Conservation (phyloP, 1,140 invertebrate genomes). For the Brachionus asplanchnoidis region DNA sequence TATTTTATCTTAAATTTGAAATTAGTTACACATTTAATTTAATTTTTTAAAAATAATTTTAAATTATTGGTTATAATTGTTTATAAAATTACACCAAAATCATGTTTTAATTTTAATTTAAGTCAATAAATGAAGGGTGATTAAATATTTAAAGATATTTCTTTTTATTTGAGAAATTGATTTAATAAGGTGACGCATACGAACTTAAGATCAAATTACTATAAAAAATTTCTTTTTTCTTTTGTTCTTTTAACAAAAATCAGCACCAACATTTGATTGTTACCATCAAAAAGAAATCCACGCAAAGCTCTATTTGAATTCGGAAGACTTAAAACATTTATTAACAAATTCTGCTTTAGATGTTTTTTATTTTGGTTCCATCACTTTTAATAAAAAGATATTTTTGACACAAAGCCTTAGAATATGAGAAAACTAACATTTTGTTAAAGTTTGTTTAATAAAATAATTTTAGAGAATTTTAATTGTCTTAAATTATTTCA, state of each 20-base stretch:
- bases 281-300: background rate
- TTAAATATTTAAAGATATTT: background rate
- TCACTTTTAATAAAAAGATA: background rate
- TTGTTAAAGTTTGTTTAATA: background rate
- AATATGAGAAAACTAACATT: background rate
- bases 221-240: background rate
- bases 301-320: background rate
- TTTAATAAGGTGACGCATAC: background rate
- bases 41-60: too few relatives aligned
- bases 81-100: too few relatives aligned
- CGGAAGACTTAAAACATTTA: background rate
- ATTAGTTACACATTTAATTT: background rate
- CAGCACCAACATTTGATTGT: background rate
- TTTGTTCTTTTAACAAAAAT: background rate
- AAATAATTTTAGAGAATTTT: background rate
- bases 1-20: background rate
- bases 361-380: background rate
- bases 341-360: background rate
- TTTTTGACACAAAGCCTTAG: background rate
- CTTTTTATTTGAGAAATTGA: background rate
- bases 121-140: background rate
- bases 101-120: background rate
- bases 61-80: too few relatives aligned
- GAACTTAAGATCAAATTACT: background rate
- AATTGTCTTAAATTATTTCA: constrained; percentile 19